Evolutionary conservation across 1,140 invertebrate species (phyloP).

Genomic region (Listronotus bonariensis): DNA sequence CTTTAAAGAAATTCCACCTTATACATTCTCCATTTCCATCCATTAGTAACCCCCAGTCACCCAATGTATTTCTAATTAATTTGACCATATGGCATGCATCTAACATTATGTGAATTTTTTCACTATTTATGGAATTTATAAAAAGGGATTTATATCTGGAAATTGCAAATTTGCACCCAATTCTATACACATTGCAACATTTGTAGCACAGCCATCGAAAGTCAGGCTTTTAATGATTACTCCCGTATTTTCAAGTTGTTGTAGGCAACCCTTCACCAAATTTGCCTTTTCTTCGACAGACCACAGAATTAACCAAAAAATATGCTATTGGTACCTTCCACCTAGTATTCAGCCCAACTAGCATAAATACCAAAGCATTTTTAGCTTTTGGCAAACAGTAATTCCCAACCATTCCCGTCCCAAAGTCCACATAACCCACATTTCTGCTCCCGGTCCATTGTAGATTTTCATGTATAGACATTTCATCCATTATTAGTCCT

Average conservation of each 20-base stretch:
- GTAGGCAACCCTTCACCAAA: background rate
- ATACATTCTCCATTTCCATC: slow-evolving; percentile 9
- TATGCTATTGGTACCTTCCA: background rate
- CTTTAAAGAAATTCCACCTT: slow-evolving; percentile 9
- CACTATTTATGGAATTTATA: slow-evolving; percentile 16
- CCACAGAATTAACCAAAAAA: background rate
- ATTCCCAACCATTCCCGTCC: background rate
- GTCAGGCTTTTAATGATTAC: background rate
- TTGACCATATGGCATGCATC: slow-evolving; percentile 31
- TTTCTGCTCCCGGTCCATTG: background rate
- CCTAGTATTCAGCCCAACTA: background rate
- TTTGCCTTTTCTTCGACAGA: background rate
- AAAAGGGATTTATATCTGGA: slow-evolving; percentile 11
- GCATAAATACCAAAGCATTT: background rate
- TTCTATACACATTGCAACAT: background rate
- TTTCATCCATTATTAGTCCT: background rate
- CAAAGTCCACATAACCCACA: background rate
- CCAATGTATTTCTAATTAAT: slow-evolving; percentile 24
- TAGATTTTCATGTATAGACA: background rate
- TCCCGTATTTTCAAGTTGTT: background rate
- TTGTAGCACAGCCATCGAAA: slow-evolving; percentile 1
- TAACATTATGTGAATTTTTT: slow-evolving; percentile 18
- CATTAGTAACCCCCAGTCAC: background rate
- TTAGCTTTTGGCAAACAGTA: background rate
- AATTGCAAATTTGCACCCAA: background rate